Evolutionary conservation across 2,888 invertebrate genomes (phyloP).

Genomic region (Tortricodes alternella): DNA sequence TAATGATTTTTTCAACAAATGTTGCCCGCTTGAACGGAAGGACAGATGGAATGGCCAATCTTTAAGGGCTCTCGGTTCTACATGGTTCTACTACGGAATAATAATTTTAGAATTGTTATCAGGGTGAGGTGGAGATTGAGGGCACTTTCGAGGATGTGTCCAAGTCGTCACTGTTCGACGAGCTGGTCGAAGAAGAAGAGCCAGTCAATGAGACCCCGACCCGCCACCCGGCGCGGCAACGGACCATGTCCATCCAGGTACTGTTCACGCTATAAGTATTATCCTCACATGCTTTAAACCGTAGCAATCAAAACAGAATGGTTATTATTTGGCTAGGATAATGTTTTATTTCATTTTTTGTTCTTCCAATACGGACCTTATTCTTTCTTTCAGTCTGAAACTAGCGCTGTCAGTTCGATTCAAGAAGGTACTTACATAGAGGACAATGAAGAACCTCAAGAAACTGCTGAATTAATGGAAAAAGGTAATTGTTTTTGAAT

Average conservation of each 20-base stretch:
- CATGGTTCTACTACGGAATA: too few species aligned
- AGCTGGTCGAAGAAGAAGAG: conserved; percentile 72
- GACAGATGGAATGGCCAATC: too few species aligned
- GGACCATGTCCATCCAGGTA: conserved; percentile 73
- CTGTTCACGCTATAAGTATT: background rate
- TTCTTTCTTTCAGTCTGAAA: conserved; percentile 56
- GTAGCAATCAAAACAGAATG: too few species aligned
- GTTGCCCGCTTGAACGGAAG: too few species aligned
- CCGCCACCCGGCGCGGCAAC: conserved; percentile 46
- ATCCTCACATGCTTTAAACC: too few species aligned
- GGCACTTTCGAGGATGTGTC: conserved; percentile 82
- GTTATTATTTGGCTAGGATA: too few species aligned
- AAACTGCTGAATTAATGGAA: conserved; percentile 85
- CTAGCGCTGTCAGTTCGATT: conserved; percentile 56
- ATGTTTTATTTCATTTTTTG: too few species aligned
- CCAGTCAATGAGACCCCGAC: conserved; percentile 41
- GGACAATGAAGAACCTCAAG: conserved; percentile 76
- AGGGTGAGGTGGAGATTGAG: conserved; percentile 85
- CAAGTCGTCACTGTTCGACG: conserved; percentile 73
- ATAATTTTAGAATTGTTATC: too few species aligned
- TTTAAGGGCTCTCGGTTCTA: too few species aligned
- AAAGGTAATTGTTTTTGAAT: conserved; percentile 70
- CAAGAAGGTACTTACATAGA: conserved; percentile 46
- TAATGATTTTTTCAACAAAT: too few species aligned
- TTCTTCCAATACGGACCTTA: too few species aligned